A percentile compares a stretch with the other conserved stretches of the same genome.
Conservation (phyloP, 2,888 invertebrate species). For the Capitulum mitella region DNA sequence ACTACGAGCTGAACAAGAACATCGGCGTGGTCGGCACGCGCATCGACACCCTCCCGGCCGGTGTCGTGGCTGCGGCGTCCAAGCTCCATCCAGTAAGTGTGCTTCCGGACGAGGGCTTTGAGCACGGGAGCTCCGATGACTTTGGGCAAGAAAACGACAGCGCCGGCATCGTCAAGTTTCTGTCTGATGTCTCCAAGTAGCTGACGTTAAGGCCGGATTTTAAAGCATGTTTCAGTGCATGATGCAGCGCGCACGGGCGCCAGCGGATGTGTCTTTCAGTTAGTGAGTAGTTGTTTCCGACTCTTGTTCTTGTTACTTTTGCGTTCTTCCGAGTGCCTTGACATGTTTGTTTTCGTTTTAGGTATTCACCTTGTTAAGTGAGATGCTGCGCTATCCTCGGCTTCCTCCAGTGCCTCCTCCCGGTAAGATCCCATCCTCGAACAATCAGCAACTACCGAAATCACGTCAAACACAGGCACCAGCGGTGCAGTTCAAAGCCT, state of each 20-base stretch:
- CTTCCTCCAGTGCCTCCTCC: neutral
- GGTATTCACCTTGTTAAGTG: slow-evolving; percentile 15
- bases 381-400: slow-evolving; percentile 3
- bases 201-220: neutral
- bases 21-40: slow-evolving; percentile 1
- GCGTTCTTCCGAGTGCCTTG: neutral
- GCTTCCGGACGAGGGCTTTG: neutral
- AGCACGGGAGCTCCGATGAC: neutral
- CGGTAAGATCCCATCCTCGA: neutral
- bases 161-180: neutral
- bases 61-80: neutral
- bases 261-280: slow-evolving; percentile 3
- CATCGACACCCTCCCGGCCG: neutral
- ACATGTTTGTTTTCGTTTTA: neutral
- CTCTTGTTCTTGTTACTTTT: neutral
- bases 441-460: neutral
- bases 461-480: too few species aligned
- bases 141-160: neutral
- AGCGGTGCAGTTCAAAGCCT: neutral
- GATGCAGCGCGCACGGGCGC: neutral
- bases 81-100: slow-evolving; percentile 3
- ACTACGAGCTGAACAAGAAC: slow-evolving; percentile 6
- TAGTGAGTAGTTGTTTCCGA: neutral
- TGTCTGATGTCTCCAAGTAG: neutral
- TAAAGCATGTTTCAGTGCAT: neutral